Base-by-base conservation (phyloP, 2,888 invertebrate genomes). In the Hybos culiciformis region DNA sequence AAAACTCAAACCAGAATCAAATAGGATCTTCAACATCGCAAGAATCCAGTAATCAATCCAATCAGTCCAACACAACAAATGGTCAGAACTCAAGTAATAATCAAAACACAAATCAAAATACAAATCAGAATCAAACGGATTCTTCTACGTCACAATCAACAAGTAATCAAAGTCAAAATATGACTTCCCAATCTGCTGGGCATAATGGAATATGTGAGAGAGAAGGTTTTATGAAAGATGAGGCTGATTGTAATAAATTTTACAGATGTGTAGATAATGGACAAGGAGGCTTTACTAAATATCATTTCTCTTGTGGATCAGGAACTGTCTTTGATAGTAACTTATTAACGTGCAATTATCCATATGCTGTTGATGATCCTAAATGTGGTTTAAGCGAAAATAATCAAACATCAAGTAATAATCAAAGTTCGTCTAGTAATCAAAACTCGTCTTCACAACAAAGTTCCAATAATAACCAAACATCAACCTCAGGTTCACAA, bases 181-280 rank as follows among this genome's bases (percentile, higher is more conserved):
- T n/a, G n/a, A n/a, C n/a, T n/a, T n/a, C 29, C 29, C 29, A 29
- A 29, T 43, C 51, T 40, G 40, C 46, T 46, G 20, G 61, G 45
- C 56, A 59, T 7, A 52, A 54, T 24, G 62, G 61, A 56, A 70
- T 56, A 40, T 70, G 70, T 43, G 51, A 51, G 14, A 46, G 56
- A n/a, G 63, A 63, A 37, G 70, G 69, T 49, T 68, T 66, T 29
- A 29, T 29, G 29, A n/a, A n/a, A 12, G 4, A 4, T 29, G n/a
- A 29, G 51, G 29, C 4, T 3, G 66, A 75, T 43, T 81, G 81
- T 53, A 69, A 69, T 19, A 77, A 77, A 54, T 81, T 80, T 58
- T 78, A 79, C 53, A 72, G 80, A 31, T 82, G 82, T 56, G 78
- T 78, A 1, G 69, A 74, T 46, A 72, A 75, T 52, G 76, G 73